phyloP scores from a whole-genome alignment of 2,113 vertebrate species.

The Kryptolebias marmoratus region DNA sequence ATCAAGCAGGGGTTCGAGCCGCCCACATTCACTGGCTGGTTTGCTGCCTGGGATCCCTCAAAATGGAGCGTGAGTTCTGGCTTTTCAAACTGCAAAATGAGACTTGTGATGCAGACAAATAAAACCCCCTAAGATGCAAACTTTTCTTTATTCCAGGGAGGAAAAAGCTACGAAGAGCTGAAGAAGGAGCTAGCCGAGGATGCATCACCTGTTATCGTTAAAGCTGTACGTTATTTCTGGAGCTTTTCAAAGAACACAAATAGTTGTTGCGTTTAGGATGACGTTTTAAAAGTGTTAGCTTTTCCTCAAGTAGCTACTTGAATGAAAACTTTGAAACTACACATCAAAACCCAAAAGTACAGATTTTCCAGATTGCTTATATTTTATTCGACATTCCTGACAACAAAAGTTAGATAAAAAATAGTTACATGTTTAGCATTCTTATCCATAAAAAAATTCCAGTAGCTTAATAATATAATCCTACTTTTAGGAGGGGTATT shows the following conservation, averaged over 20 bases:
- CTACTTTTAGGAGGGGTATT: background rate
- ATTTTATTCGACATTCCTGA: background rate
- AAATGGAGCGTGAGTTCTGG: constrained; percentile 86
- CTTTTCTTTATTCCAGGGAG: constrained; percentile 75
- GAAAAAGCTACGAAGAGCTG: constrained; percentile 88
- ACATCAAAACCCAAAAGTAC: background rate
- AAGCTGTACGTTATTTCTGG: constrained; percentile 65
- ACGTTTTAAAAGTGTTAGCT: too few relatives aligned
- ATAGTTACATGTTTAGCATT: background rate
- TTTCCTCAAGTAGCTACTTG: too few relatives aligned
- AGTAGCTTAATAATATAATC: too few relatives aligned
- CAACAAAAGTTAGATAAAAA: background rate
- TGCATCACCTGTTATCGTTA: constrained; percentile 56
- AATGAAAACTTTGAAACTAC: background rate
- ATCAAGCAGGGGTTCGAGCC: constrained; percentile 91
- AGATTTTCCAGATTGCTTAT: background rate
- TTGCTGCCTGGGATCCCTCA: constrained; percentile 87
- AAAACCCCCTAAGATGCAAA: background rate
- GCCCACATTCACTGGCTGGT: constrained; percentile 90
- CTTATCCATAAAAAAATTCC: too few relatives aligned
- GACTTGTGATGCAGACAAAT: background rate
- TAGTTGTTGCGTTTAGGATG: background rate
- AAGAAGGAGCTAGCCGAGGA: constrained; percentile 84
- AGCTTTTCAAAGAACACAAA: background rate
- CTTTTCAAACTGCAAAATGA: background rate